Conservation (phyloP, 2,888 invertebrate genomes). For the Oligia latruncula region DNA sequence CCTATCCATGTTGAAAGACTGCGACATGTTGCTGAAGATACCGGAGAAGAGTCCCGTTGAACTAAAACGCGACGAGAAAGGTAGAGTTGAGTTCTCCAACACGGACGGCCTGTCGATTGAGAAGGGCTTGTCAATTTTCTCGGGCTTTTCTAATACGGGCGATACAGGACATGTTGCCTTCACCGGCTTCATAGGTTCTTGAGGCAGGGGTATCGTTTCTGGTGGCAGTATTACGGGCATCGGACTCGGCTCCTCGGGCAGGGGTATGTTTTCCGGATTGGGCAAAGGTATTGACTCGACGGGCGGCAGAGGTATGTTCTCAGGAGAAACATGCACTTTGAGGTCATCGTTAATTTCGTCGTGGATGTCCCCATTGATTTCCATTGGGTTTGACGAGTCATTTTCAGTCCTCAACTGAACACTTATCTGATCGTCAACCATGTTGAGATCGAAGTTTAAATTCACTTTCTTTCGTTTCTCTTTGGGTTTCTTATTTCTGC, state of each 20-base stretch:
- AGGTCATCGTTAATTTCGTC: constrained; percentile 78
- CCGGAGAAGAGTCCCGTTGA: constrained; percentile 86
- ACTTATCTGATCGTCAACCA: constrained; percentile 89
- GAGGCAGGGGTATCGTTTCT: constrained; percentile 84
- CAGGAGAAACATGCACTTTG: constrained; percentile 80
- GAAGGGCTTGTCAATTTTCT: constrained; percentile 69
- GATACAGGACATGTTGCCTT: constrained; percentile 64
- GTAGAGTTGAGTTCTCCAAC: constrained; percentile 76
- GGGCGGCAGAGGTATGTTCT: constrained; percentile 84
- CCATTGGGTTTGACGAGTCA: constrained; percentile 74
- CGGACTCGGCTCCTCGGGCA: constrained; percentile 83
- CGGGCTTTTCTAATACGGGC: constrained; percentile 60
- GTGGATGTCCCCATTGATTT: constrained; percentile 83
- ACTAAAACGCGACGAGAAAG: constrained; percentile 83
- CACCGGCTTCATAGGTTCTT: constrained; percentile 79
- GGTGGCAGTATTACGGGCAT: constrained; percentile 78
- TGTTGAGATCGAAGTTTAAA: constrained; percentile 88
- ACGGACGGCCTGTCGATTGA: constrained; percentile 76
- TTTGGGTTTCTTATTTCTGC: constrained; percentile 90
- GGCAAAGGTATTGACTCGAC: constrained; percentile 87
- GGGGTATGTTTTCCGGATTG: constrained; percentile 82
- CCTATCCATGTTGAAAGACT: constrained; percentile 77
- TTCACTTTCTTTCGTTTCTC: constrained; percentile 90
- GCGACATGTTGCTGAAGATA: constrained; percentile 85
- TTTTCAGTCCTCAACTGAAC: constrained; percentile 85